Base-by-base conservation (phyloP, 2,797 vertebrate genomes). In the Acestrorhynchus altus region DNA sequence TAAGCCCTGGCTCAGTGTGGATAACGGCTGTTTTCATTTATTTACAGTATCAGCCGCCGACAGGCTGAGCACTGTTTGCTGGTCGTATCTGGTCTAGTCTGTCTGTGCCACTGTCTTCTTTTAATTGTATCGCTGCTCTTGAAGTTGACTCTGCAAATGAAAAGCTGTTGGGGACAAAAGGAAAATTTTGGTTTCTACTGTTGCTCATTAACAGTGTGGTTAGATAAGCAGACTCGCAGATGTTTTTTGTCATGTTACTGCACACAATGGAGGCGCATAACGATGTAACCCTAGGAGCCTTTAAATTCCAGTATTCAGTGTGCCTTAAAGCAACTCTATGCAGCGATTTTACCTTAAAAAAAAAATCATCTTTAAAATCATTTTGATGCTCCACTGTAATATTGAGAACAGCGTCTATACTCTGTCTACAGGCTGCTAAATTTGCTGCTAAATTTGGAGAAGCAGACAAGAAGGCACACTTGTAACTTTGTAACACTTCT, bases 81-180 rank as follows among this genome's bases (percentile, higher is more conserved):
- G 42, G 81, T 74, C 82, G 73, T 80, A 8, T 83, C 49, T 56
- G 24, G 57, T 79, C 85, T 90, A 83, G 82, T 1, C 74, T 86
- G 75, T 66, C 76, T 35, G 31, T 66, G 75, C 81, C 72, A 72
- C 78, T 81, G 77, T 82, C 88, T 76, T 80, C 74, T 83, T 89
- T 90, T 91, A 91, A 91, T 91, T 90, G 88, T 22, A 42, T 87
- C 72, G 78, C 64, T 66, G 72, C 64, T 76, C 83, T 88, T 52
- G 52, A 73, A 79, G 82, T 89, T 79, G 83, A 71, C 72, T 61
- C 47, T 77, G 81, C 80, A 68, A 84, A 77, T 84, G 65, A 87
- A 87, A 87, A 59, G 72, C 78, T 78, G 83, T 86, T 72, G 82
- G 77, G 70, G 81, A 79, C 82, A 87, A 80, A 73, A 66, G 69